A percentile compares a stretch with the other conserved stretches of the same genome.
phyloP scores from a whole-genome alignment of 37 sponge, comb jelly and placozoan species.

The Hexactinellida sp. region DNA sequence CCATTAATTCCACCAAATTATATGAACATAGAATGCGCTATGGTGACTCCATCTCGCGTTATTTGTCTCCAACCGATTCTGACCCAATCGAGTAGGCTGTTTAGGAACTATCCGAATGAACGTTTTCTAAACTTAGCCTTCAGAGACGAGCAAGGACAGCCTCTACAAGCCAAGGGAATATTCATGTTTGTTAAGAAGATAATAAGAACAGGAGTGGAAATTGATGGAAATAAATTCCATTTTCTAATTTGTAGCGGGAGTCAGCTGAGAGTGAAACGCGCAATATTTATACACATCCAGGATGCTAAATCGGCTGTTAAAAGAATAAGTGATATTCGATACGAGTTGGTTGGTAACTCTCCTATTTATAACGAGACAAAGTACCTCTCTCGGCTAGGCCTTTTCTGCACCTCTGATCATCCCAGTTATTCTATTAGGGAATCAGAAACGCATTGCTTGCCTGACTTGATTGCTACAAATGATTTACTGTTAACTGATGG shows the following conservation, averaged over 20 bases:
- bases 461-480: neutral
- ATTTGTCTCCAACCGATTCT: slow-evolving; percentile 1
- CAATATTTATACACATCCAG: neutral
- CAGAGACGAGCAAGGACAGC: neutral
- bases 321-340: neutral
- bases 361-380: neutral
- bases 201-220: neutral
- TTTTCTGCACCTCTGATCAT: neutral
- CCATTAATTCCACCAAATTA: neutral
- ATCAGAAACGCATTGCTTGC: neutral
- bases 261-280: neutral
- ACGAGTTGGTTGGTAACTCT: neutral
- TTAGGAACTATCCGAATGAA: neutral
- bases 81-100: neutral
- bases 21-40: neutral
- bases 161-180: neutral
- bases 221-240: neutral
- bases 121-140: neutral
- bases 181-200: neutral
- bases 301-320: neutral
- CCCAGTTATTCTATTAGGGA: neutral
- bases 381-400: neutral
- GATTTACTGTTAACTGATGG: neutral
- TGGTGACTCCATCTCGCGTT: slow-evolving; percentile 9
- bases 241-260: neutral